These are phyloP conservation scores for Regulus satrapa DNA, from an alignment of 2,113 vertebrate species.

Conservation along the genomic window DNA sequence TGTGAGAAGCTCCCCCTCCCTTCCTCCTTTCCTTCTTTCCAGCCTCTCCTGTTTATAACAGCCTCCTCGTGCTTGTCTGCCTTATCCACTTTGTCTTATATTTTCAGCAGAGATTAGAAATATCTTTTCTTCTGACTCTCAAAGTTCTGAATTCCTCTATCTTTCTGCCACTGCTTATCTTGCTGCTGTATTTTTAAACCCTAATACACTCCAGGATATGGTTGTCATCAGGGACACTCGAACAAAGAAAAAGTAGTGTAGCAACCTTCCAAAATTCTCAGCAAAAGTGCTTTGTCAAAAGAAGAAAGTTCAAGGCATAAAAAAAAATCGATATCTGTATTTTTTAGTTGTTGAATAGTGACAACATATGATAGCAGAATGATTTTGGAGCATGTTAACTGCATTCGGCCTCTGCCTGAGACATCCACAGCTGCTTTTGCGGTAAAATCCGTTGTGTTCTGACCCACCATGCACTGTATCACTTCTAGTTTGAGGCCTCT, in stretches of 20 bases:
- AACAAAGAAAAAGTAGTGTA: conserved; percentile 5
- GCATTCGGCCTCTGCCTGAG: neutral
- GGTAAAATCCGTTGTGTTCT: neutral
- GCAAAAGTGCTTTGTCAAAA: conserved; percentile 9
- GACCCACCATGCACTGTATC: neutral
- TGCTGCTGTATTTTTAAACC: conserved; percentile 43
- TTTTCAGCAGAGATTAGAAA: conserved; percentile 55
- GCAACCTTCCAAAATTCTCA: conserved; percentile 1
- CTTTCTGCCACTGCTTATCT: conserved; percentile 49
- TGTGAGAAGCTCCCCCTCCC: neutral
- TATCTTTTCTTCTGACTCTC: conserved; percentile 24
- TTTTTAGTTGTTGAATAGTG: neutral
- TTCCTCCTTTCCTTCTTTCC: neutral
- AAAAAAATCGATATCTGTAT: neutral
- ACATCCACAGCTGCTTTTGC: neutral
- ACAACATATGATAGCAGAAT: neutral
- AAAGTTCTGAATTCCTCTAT: conserved; percentile 49
- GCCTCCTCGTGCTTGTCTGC: neutral
- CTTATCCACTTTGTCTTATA: conserved; percentile 50
- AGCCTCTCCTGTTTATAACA: neutral
- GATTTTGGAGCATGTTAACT: neutral
- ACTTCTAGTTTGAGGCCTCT: neutral
- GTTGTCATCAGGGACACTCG: conserved; percentile 24
- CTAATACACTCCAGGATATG: conserved; percentile 18
- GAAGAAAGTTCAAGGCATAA: neutral